Base-by-base conservation (phyloP, 2,888 invertebrate species). In the Eutolmus rufibarbis region DNA sequence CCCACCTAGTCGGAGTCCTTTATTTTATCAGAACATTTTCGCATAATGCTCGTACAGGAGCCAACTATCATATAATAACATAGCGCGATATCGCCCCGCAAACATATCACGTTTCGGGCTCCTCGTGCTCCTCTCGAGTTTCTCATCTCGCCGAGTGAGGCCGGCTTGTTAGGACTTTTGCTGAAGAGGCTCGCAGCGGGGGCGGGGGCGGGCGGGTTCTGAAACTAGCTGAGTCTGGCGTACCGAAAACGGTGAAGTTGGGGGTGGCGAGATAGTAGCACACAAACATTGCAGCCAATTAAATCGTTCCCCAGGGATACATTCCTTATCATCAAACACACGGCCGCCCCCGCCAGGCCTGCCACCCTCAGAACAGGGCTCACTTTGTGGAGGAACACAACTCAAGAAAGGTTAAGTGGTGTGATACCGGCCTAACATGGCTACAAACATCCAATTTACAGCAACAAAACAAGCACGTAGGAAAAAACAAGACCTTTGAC, bases 301-400 rank as follows among this genome's bases (percentile, higher is more conserved):
- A 81, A 81, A 81, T 81, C 81, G 81, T 81, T 81, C 81, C 81
- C 81, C 81, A 56, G 81, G 81, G 81, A 81, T 81, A 81, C 81
- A 51, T 81, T 81, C 31, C 81, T 81, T 81, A 81, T 81, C 81
- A 81, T 81, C 81, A 81, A 81, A 34, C 31, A 56, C 81, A 81
- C 43, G 34, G 16, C 23, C 51, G n/a, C 51, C n/a, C 16, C 51
- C n/a, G 51, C 16, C 23, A 23, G 28, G 28, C 28, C 66, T 66
- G 66, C 12, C 12, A 7, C 28, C 66, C 28, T 0, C 31, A 56
- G 51, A 81, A 31, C 19, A 81, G 81, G 31, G 14, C 34, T 81
- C 81, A 56, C 51, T 81, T 81, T 81, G 56, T 81, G 81, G 56
- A 81, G 51, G 51, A 81, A 81, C 81, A 51, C 28, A 79, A 79